Conservation (phyloP, 2,888 invertebrate genomes). For the Leptura quadrifasciata region DNA sequence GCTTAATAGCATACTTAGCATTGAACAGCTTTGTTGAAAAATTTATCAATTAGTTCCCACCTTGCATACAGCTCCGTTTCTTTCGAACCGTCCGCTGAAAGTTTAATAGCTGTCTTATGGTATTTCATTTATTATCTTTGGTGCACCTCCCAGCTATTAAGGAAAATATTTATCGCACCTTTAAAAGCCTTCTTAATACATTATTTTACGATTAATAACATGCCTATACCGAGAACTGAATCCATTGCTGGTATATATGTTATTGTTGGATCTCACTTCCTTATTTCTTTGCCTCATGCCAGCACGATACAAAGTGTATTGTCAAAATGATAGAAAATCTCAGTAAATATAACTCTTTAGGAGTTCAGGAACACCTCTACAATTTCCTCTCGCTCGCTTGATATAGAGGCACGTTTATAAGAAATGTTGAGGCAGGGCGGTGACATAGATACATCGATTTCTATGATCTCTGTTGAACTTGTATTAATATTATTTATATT, state of each 20-base stretch:
- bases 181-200: conserved; percentile 22
- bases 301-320: conserved; percentile 3
- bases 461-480: neutral
- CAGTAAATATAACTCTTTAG: neutral
- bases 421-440: neutral
- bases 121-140: neutral
- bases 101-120: neutral
- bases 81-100: conserved; percentile 1
- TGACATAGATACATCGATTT: neutral
- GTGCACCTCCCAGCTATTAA: conserved; percentile 6
- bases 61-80: neutral
- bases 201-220: conserved; percentile 12
- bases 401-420: neutral
- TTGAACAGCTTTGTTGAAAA: neutral
- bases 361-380: neutral
- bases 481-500: neutral
- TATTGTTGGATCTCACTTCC: neutral
- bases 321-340: conserved; percentile 7
- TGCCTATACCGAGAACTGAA: conserved; percentile 9
- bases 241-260: conserved; percentile 8
- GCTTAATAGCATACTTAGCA: conserved; percentile 4
- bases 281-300: neutral
- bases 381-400: neutral
- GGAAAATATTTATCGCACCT: conserved; percentile 17
- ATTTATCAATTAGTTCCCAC: neutral